Conservation (phyloP, 2,888 invertebrate species). For the Xestia sexstrigata region DNA sequence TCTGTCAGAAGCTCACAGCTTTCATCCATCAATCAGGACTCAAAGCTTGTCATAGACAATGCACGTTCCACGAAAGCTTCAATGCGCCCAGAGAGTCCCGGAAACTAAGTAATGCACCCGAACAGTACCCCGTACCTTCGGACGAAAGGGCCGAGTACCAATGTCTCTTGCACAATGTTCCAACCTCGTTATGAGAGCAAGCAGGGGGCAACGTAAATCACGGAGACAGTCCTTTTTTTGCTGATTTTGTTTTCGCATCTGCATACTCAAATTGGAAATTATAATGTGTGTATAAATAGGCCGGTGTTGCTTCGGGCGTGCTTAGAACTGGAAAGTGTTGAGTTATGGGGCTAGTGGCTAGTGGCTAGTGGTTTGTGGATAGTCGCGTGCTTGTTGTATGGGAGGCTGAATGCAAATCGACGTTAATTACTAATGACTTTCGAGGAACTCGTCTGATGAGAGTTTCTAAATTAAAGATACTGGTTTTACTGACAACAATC, state of each 20-base stretch:
- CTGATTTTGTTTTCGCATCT: constrained; percentile 63
- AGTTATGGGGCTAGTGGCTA: constrained; percentile 37
- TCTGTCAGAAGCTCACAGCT: constrained; percentile 45
- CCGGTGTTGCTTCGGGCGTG: constrained; percentile 44
- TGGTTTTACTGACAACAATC: not conserved
- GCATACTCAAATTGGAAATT: constrained; percentile 69
- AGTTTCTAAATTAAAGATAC: not conserved
- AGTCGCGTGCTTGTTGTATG: constrained; percentile 15
- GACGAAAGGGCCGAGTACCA: not conserved
- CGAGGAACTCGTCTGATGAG: not conserved
- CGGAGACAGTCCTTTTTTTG: constrained; percentile 58
- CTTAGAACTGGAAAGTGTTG: constrained; percentile 48
- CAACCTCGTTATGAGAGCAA: constrained; percentile 66
- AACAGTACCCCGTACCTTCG: constrained; percentile 16
- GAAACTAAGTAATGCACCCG: constrained; percentile 75
- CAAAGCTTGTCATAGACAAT: constrained; percentile 58
- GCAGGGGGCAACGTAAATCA: constrained; percentile 71
- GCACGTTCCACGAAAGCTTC: constrained; percentile 74
- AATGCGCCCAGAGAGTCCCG: constrained; percentile 80
- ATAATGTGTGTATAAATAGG: constrained; percentile 61
- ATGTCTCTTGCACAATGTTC: constrained; percentile 64
- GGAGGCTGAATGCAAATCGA: constrained; percentile 32
- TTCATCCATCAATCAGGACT: constrained; percentile 60
- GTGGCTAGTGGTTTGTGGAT: constrained; percentile 1
- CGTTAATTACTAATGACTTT: constrained; percentile 44